These are phyloP conservation scores for Drosophila hydei DNA, from an alignment of 1,140 invertebrate genomes.

Conservation along the genomic window DNA sequence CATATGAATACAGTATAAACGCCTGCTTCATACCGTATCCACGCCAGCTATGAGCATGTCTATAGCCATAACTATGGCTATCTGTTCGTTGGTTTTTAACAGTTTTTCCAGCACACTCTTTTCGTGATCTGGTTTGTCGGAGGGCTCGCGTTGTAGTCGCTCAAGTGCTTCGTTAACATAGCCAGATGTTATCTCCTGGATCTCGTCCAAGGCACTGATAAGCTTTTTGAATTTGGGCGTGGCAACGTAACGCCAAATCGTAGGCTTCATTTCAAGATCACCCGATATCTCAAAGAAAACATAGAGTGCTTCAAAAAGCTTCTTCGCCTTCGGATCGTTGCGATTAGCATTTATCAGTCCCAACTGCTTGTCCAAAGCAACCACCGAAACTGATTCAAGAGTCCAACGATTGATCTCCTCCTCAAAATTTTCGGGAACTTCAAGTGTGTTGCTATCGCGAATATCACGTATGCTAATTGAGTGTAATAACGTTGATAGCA, in stretches of 20 bases:
- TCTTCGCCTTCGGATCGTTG: slow-evolving; percentile 23
- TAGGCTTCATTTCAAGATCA: slow-evolving; percentile 86
- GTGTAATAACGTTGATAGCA: background rate
- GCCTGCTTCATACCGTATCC: slow-evolving; percentile 65
- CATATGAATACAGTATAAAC: background rate
- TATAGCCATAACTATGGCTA: slow-evolving; percentile 84
- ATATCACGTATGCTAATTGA: slow-evolving; percentile 62
- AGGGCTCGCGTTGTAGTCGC: slow-evolving; percentile 55
- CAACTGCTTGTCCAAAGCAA: slow-evolving; percentile 86
- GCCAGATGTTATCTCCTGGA: slow-evolving; percentile 44
- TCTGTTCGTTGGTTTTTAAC: slow-evolving; percentile 83
- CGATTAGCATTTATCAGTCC: slow-evolving; percentile 69
- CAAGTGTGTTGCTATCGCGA: slow-evolving; percentile 84
- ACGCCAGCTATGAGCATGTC: slow-evolving; percentile 83
- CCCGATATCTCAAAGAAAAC: slow-evolving; percentile 85
- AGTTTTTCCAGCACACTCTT: slow-evolving; percentile 83
- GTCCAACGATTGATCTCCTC: slow-evolving; percentile 89
- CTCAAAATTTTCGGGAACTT: slow-evolving; percentile 86
- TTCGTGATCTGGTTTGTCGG: slow-evolving; percentile 56
- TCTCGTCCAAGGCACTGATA: slow-evolving; percentile 82
- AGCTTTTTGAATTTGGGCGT: slow-evolving; percentile 86
- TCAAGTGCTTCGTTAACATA: slow-evolving; percentile 67
- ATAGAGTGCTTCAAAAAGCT: slow-evolving; percentile 78
- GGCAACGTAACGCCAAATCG: slow-evolving; percentile 86
- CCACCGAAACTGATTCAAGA: slow-evolving; percentile 88